Evolutionary conservation across 2,888 invertebrate genomes (phyloP).

Genomic region (Lasioglossum leucozonium): DNA sequence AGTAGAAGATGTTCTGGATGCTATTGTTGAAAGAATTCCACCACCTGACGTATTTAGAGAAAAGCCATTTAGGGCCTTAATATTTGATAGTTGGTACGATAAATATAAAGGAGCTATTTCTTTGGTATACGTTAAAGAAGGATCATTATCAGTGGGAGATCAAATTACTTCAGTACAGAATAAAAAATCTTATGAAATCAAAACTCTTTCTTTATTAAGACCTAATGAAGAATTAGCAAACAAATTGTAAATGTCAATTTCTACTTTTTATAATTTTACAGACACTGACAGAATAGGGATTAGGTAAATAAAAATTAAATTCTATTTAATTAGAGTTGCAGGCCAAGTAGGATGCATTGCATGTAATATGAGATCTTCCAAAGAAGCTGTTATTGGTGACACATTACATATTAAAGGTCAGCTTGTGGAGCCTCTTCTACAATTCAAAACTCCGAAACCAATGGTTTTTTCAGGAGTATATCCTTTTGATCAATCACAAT

Average conservation of each 20-base stretch:
- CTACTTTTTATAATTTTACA: constrained; percentile 21
- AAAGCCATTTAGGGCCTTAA: constrained; percentile 90
- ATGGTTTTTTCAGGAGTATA: constrained; percentile 96
- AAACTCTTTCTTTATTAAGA: constrained; percentile 91
- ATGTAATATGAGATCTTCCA: constrained; percentile 91
- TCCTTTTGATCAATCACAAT: constrained; percentile 95
- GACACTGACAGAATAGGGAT: background rate
- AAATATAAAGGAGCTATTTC: constrained; percentile 93
- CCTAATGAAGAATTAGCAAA: constrained; percentile 90
- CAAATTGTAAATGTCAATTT: constrained; percentile 86
- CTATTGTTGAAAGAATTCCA: constrained; percentile 92
- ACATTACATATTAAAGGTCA: constrained; percentile 87
- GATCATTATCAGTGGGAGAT: constrained; percentile 90
- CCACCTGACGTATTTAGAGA: constrained; percentile 88
- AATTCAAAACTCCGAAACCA: constrained; percentile 90
- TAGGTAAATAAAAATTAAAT: background rate
- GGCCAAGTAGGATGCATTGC: constrained; percentile 97
- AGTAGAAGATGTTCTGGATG: constrained; percentile 90
- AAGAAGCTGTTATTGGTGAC: constrained; percentile 92
- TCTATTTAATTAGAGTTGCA: constrained; percentile 86
- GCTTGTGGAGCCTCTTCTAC: constrained; percentile 87
- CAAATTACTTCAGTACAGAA: constrained; percentile 90
- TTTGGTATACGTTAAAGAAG: constrained; percentile 92
- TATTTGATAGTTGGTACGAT: constrained; percentile 98
- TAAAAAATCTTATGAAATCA: constrained; percentile 91